These are phyloP conservation scores for Phengaris alcon DNA, from an alignment of 2,888 invertebrate genomes.

Conservation along the genomic window DNA sequence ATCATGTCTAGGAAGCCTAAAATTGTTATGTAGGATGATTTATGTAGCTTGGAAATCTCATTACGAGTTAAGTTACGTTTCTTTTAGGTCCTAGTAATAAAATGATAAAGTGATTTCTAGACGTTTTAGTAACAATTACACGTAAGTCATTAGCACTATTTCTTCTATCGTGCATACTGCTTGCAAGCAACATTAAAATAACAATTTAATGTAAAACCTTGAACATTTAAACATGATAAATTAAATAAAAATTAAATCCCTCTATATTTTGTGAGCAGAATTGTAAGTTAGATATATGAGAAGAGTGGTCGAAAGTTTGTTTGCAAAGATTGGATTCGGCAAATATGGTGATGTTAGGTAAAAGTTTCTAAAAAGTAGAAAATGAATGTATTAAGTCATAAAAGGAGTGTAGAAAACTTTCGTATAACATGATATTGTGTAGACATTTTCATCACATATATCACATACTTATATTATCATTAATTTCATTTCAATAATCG, in stretches of 20 bases:
- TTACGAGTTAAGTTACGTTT: neutral
- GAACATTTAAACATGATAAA: neutral
- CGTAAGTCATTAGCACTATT: too few relatives aligned
- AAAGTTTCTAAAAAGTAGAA: constrained; percentile 18
- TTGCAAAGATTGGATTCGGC: constrained; percentile 3
- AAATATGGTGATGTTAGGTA: constrained; percentile 11
- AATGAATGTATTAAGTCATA: constrained; percentile 8
- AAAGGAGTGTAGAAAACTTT: constrained; percentile 15
- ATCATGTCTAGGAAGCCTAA: constrained; percentile 26
- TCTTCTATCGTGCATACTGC: too few relatives aligned
- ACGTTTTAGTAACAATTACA: too few relatives aligned
- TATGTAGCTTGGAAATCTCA: constrained; percentile 15
- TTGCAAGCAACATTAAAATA: neutral
- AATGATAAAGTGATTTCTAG: too few relatives aligned
- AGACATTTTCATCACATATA: neutral
- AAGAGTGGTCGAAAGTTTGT: constrained; percentile 25
- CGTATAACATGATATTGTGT: neutral
- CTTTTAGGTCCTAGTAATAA: neutral
- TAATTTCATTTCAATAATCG: neutral
- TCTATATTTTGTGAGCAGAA: neutral
- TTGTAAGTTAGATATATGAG: neutral
- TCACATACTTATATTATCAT: neutral
- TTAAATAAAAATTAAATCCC: neutral
- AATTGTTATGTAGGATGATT: constrained; percentile 20
- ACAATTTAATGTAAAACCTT: neutral